Base-by-base conservation (phyloP, 1,140 invertebrate genomes). In the Aethina tumida region DNA sequence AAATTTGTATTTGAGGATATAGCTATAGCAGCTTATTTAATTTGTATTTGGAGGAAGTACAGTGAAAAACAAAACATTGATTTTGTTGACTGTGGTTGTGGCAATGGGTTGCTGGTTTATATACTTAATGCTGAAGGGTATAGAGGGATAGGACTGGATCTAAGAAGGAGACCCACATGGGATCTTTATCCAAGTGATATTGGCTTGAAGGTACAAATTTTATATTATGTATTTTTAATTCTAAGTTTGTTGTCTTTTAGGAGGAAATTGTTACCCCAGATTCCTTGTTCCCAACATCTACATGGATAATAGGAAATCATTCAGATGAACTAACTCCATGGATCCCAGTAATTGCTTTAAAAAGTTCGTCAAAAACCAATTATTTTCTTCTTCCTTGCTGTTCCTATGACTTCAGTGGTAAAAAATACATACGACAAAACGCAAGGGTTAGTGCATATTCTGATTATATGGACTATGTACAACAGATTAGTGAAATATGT, bases 281-380 rank as follows among this genome's bases (percentile, higher is more conserved):
- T 21, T 68, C 69, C 30, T 55, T 77, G n/a, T 90, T 84, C 58
- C 76, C 80, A 14, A 69, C 80, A n/a, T 72, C 65, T 24, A 87
- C 96, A 60, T 98, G 93, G 91, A 63, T 98, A 8, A 94, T 99
- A 62, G 95, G 96, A 25, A 99, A 99, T 71, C 96, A 99, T 69
- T 95, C 92, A 24, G 96, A 98, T 71, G 95, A 98, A 60, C 63
- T 99, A 4, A 97, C 94, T 17, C 93, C 95, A 4, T 99, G 95
- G 94, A 82, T 99, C 49, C 93, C 95, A 20, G 79, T 97, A 1
- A 80, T 98, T 38, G 84, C 93, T 21, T 76, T 85, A 0, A 75
- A 73, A 39, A 75, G 73, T 62, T 73, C 78, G 3, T 68, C 70
- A 41, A 63, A 69, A 33, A 79, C 79, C 41, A 79, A 75, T 28